Evolutionary conservation across 2,113 vertebrate species (phyloP), one percentile per base, ranked within the genome.

Genomic region (Gadus macrocephalus): DNA sequence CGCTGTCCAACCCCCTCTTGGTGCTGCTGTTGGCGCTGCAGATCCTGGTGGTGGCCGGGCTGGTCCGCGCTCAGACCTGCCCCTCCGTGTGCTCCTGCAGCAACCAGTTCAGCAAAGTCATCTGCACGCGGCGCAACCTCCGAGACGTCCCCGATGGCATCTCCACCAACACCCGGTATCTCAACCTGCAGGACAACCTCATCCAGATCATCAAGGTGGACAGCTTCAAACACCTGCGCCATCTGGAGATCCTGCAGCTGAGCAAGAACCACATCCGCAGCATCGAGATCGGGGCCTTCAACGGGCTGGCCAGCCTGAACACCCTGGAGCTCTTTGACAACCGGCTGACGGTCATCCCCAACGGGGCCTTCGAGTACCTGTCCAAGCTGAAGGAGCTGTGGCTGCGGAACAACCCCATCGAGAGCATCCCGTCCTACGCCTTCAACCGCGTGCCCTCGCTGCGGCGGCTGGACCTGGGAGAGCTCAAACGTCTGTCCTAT

Each of bases 1-100:
- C 95, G 89, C 91, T 96, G 92, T 96, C 96, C 91, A 95, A 98
- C 95, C 96, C 96, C 87, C 94, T 98, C 88, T 95, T 96, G 92
- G 94, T 97, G 92, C 91, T 98, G 88, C 94, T 98, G 84, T 90
- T 98, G 92, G 94, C 96, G 91, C 95, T 98, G 90, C 96, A 98
- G 88, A 95, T 98, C 88, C 93, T 98, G 68, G 96, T 95, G 85
- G 96, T 98, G 82, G 96, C 96, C 77, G 97, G 96, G 84, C 88
- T 98, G 83, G 97, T 92, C 28, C 83, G 91, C 1, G 91, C 91
- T 70, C 91, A 92, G 81, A 91, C 91, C 22, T 92, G 91, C 71
- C 91, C 91, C 3, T 92, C 91, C 0, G 90, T 90, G 58, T 92
- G 91, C 78, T 92, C 90, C 64, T 92, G 91, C 83, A 92, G 90